Conservation (phyloP, 2,113 vertebrate genomes). For the Condylura cristata region DNA sequence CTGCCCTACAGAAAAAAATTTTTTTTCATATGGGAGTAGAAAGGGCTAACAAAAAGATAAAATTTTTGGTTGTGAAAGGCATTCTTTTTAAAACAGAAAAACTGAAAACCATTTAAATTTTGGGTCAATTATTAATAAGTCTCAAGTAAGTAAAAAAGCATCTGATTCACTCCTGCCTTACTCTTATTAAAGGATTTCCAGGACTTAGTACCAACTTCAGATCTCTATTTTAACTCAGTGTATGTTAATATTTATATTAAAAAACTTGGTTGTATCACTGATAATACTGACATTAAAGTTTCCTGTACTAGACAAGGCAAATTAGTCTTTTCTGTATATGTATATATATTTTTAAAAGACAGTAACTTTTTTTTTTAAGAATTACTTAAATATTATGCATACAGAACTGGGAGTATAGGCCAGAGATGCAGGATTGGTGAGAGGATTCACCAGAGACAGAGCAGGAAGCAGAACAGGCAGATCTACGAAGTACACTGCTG, state of each 20-base stretch:
- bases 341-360: no score
- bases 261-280: neutral
- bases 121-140: neutral
- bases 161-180: neutral
- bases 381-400: no score
- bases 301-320: neutral
- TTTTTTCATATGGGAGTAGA: neutral
- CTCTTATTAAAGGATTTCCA: neutral
- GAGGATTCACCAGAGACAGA: no score
- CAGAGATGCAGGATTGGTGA: no score
- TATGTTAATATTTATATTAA: neutral
- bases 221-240: neutral
- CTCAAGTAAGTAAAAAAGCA: slow-evolving; percentile 12
- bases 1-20: neutral
- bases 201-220: neutral
- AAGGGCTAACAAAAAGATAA: neutral
- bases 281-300: neutral
- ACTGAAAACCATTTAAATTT: neutral
- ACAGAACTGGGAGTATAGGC: no score
- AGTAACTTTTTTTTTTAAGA: no score
- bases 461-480: no score
- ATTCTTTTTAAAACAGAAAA: slow-evolving; percentile 1
- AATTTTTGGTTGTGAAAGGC: slow-evolving; percentile 9
- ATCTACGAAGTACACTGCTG: no score
- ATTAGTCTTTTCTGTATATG: neutral